A percentile compares a stretch with the other conserved stretches of the same genome.
Conservation (phyloP, 2,113 vertebrate species). For the Sceloporus tristichus region DNA sequence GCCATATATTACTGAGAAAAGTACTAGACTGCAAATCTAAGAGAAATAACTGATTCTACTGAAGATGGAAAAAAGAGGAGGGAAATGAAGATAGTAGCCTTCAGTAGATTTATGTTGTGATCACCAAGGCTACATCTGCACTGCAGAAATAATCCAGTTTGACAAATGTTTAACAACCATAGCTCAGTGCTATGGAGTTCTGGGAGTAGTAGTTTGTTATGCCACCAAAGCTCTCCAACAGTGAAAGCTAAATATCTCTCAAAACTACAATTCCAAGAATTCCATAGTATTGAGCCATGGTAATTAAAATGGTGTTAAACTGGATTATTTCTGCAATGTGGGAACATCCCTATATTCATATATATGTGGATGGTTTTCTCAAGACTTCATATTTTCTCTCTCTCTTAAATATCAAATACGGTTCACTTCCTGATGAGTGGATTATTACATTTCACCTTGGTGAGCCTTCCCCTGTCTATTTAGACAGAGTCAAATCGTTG, state of each 20-base stretch:
- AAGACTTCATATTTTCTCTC: neutral
- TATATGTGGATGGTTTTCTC: neutral
- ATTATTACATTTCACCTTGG: conserved; percentile 28
- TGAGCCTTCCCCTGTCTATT: conserved; percentile 44
- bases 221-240: no score
- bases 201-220: no score
- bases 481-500: conserved; percentile 49
- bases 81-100: neutral
- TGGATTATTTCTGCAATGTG: no score
- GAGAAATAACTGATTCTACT: neutral
- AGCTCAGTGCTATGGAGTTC: no score
- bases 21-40: conserved; percentile 13
- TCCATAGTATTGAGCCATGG: no score
- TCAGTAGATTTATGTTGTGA: neutral
- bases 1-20: neutral
- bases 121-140: neutral
- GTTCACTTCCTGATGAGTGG: conserved; percentile 37
- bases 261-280: no score
- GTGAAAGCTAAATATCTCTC: no score
- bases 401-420: conserved; percentile 30
- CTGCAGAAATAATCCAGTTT: no score
- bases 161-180: no score
- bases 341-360: neutral
- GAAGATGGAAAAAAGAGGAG: neutral
- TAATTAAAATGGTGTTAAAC: no score